phyloP scores from a whole-genome alignment of 2,113 vertebrate genomes.

The Ciconia stormi region DNA sequence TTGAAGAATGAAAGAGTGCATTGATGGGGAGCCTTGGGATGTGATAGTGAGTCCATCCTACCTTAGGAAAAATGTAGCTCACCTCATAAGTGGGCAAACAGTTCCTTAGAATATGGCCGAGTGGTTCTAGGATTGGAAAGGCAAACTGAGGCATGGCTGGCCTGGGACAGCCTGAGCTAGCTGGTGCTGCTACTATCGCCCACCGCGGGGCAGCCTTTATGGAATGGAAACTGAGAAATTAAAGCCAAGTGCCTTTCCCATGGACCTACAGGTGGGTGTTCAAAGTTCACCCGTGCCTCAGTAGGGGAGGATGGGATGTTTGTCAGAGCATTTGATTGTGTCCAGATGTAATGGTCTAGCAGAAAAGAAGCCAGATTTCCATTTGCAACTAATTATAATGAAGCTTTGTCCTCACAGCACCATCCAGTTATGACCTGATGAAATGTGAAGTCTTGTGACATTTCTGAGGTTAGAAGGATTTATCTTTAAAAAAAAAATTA shows the following conservation, averaged over 20 bases:
- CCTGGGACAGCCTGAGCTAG: rapidly evolving
- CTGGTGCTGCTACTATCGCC: neutral
- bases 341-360: neutral
- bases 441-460: neutral
- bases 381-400: neutral
- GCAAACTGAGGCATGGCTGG: neutral
- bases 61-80: neutral
- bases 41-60: neutral
- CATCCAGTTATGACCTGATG: neutral
- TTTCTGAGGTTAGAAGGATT: neutral
- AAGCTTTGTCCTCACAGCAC: neutral
- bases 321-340: neutral
- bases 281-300: neutral
- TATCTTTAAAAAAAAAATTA: too few species aligned
- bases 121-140: neutral
- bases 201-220: neutral
- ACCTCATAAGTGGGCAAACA: rapidly evolving
- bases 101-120: neutral
- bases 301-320: neutral
- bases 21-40: neutral
- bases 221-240: neutral
- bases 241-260: neutral
- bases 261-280: neutral
- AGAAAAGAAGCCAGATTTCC: neutral
- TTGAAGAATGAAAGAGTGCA: neutral